These are phyloP conservation scores for Tetranychus truncatus DNA, from an alignment of 2,888 invertebrate species.

Conservation along the genomic window DNA sequence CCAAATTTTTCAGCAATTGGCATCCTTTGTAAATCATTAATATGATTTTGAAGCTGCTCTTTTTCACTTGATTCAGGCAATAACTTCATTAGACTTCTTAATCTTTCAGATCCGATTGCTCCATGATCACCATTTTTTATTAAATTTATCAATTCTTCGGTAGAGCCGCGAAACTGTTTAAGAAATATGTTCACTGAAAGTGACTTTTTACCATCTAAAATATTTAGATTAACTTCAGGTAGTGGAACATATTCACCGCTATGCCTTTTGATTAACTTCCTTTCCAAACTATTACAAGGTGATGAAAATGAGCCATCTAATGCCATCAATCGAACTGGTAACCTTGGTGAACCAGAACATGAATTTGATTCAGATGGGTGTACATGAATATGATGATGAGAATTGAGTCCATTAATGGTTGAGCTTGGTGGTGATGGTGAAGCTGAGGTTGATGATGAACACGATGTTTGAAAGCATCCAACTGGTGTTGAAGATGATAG, in stretches of 20 bases:
- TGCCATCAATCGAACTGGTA: conserved; percentile 8
- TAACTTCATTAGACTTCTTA: conserved; percentile 74
- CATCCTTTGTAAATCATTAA: conserved; percentile 43
- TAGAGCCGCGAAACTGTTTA: conserved; percentile 72
- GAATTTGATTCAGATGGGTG: conserved; percentile 16
- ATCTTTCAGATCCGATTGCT: conserved; percentile 71
- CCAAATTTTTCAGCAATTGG: conserved; percentile 90
- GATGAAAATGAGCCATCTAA: conserved; percentile 4
- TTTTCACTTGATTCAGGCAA: conserved; percentile 49
- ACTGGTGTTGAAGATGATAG: neutral
- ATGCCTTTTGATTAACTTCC: neutral
- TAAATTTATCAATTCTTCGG: conserved; percentile 70
- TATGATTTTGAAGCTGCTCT: conserved; percentile 17
- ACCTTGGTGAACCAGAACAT: conserved; percentile 19
- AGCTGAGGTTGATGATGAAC: neutral
- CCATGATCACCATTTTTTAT: conserved; percentile 67
- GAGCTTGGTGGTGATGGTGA: neutral
- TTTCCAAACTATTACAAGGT: conserved; percentile 15
- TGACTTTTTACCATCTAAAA: conserved; percentile 73
- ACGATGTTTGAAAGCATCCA: neutral
- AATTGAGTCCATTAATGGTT: neutral
- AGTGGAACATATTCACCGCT: neutral
- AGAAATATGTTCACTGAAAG: conserved; percentile 94
- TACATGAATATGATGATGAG: neutral
- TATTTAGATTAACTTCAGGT: conserved; percentile 38